phyloP scores from a whole-genome alignment of 2,888 invertebrate species.

The Acronicta leporina region DNA sequence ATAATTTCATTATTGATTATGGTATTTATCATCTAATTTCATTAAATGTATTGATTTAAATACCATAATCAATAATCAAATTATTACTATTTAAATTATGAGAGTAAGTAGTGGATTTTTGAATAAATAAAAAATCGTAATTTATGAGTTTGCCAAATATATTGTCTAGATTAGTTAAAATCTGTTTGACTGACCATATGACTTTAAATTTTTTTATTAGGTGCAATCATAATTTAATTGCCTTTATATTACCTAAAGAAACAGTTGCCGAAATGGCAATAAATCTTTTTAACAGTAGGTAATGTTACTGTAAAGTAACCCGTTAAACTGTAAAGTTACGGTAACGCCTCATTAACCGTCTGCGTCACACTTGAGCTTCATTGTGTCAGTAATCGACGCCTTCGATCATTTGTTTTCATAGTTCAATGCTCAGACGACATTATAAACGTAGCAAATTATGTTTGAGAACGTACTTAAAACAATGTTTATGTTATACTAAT shows the following conservation, averaged over 20 bases:
- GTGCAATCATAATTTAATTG: constrained; percentile 9
- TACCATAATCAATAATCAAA: too few species aligned
- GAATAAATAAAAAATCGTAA: background rate
- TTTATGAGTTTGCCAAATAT: too few species aligned
- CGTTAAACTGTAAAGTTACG: constrained; percentile 50
- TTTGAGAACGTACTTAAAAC: constrained; percentile 10
- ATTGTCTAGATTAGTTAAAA: background rate
- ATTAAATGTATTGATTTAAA: too few species aligned
- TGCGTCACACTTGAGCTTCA: constrained; percentile 49
- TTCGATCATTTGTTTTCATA: constrained; percentile 49
- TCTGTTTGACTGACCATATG: too few species aligned
- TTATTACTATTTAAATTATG: constrained; percentile 16
- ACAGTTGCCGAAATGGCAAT: constrained; percentile 16
- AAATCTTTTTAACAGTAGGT: constrained; percentile 48
- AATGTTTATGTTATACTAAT: constrained; percentile 4
- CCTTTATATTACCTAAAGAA: too few species aligned
- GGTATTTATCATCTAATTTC: too few species aligned
- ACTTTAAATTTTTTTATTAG: too few species aligned
- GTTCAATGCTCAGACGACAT: constrained; percentile 36
- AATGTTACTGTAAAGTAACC: constrained; percentile 45
- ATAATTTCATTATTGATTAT: too few species aligned
- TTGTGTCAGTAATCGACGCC: constrained; percentile 58
- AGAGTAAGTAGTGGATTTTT: background rate
- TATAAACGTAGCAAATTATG: constrained; percentile 34
- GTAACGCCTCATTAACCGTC: constrained; percentile 60